These are phyloP conservation scores for Drosophila basisetae DNA, from an alignment of 2,888 invertebrate genomes.

Conservation along the genomic window DNA sequence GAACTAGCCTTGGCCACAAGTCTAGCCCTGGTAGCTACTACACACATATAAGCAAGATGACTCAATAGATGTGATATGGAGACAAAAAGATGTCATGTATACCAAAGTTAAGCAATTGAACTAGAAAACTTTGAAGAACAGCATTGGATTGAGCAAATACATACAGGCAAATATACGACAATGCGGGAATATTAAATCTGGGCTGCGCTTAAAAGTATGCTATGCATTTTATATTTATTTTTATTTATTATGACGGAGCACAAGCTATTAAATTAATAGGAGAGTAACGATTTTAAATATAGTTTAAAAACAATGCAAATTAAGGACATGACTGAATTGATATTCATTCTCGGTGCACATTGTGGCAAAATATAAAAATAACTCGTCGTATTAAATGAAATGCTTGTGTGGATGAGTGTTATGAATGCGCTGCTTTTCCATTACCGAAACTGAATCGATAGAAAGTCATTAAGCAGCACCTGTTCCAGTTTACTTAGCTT, in stretches of 20 bases:
- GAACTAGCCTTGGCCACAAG: constrained; percentile 11
- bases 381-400: background rate
- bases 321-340: background rate
- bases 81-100: background rate
- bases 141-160: background rate
- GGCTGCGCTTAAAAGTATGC: background rate
- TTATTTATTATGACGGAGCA: background rate
- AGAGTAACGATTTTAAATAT: background rate
- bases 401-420: background rate
- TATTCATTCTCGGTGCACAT: background rate
- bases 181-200: background rate
- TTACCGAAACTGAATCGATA: background rate
- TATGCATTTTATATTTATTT: background rate
- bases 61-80: constrained; percentile 1
- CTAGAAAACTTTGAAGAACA: background rate
- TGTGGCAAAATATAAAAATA: background rate
- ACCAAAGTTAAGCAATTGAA: constrained; percentile 5
- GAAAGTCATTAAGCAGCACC: background rate
- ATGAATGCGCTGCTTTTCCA: background rate
- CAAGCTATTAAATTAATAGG: background rate
- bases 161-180: background rate
- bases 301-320: background rate
- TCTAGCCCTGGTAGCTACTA: background rate
- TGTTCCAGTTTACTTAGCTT: constrained; percentile 5
- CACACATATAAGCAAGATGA: background rate